These are phyloP conservation scores for Rhagium mordax DNA, from an alignment of 2,888 invertebrate genomes.

Conservation along the genomic window DNA sequence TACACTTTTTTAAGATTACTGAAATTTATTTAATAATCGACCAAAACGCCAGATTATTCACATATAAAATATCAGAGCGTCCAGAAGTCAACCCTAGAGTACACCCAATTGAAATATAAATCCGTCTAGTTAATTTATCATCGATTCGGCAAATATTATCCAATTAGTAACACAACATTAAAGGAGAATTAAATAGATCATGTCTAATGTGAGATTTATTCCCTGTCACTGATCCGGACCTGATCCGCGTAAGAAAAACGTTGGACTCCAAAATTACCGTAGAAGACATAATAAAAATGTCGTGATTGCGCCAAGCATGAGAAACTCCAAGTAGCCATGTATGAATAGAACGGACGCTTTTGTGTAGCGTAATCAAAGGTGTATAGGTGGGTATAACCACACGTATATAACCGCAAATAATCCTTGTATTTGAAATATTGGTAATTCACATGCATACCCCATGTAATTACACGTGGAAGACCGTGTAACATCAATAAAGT, in stretches of 20 bases:
- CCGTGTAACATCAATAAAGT: conserved; percentile 33
- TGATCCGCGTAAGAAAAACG: background rate
- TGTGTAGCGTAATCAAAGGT: background rate
- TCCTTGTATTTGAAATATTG: conserved; percentile 9
- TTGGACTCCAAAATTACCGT: background rate
- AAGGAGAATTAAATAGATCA: too few relatives aligned
- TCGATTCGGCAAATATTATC: too few relatives aligned
- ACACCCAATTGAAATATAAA: too few relatives aligned
- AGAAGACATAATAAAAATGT: background rate
- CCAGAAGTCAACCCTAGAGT: too few relatives aligned
- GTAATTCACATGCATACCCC: conserved; percentile 27
- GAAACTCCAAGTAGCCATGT: conserved; percentile 10
- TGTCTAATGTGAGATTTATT: too few relatives aligned
- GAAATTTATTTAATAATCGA: too few relatives aligned
- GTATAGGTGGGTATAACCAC: too few relatives aligned
- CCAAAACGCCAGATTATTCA: too few relatives aligned
- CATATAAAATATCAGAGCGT: too few relatives aligned
- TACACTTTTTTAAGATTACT: too few relatives aligned
- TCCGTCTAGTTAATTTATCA: too few relatives aligned
- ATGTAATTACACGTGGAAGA: conserved; percentile 39
- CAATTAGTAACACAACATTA: too few relatives aligned
- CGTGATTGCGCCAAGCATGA: conserved; percentile 7
- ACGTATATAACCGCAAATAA: background rate
- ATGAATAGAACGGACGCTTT: background rate
- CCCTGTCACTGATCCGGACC: background rate